Evolutionary conservation across 2,113 vertebrate species (phyloP), one percentile per base, ranked within the genome.

Genomic region (Corvus cornix): DNA sequence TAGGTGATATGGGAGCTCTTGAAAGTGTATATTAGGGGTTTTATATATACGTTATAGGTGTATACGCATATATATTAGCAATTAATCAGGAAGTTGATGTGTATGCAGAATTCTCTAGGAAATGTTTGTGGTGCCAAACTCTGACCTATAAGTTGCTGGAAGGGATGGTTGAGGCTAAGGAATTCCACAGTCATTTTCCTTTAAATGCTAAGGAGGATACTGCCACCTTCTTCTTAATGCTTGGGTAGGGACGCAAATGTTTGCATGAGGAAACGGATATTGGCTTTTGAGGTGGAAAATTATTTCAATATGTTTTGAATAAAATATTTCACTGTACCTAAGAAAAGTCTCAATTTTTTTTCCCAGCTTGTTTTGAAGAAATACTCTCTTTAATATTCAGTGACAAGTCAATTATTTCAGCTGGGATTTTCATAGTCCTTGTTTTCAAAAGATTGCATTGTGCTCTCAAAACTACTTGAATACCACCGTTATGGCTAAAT

Each of bases 371-470:
- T 41, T 90, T 84, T 90, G 55, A n/a, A 64, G 60, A 93, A 80
- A 63, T 44, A 28, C 30, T 78, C 16, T 59, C 9, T n/a, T 53
- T 72, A 78, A 28, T 79, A 84, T 81, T 93, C 70, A 59, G 52
- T 60, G 48, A 93, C 77, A 94, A 92, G 26, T 92, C 52, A 83
- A 46, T 87, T 89, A 67, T 77, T 91, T 90, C 73, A 94, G 62
- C 24, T 64, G 51, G 46, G 58, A 80, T 48, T 81, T 86, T 66
- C 23, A 28, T 43, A 88, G 84, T 80, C 39, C 24, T 68, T 70
- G 13, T 67, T 93, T 86, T 81, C 33, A 33, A 70, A 88, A 87
- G 37, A 44, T 33, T 84, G 56, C 23, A 73, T 69, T 3, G 5
- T 60, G 30, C 16, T 70, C 33, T 64, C 43, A 26, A 92, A 90